Evolutionary conservation across 1,140 invertebrate species (phyloP), one percentile per base, ranked within the genome.

Genomic region (Oncopeltus fasciatus): DNA sequence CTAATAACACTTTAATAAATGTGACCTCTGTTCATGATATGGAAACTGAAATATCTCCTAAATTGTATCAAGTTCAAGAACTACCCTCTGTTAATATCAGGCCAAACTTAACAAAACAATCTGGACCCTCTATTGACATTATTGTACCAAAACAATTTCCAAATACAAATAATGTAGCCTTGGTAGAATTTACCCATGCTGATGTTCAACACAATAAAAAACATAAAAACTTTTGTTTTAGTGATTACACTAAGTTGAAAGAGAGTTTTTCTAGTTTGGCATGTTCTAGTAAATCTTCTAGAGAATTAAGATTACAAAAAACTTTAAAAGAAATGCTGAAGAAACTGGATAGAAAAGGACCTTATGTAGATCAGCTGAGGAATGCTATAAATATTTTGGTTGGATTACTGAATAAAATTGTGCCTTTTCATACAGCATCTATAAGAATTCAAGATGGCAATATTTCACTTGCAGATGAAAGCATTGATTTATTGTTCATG

Each of bases 31-130:
- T 2, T 9, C n/a, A 57, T 5, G 56, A 57, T 8, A 28, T 31
- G 4, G 18, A 24, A 18, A 29, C 16, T 16, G 18, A 12, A 11
- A 57, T 21, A 24, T 14, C 27, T 33, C 18, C 18, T 14, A 60
- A 51, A 49, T 51, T 49, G 16, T 49, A 20, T 47, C 20, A 46
- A 16, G 46, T 63, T 8, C 62, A 63, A 27, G 43, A 63, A 18
- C 53, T 63, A 20, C 62, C 62, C 14, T 27, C 28, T 33, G 44
- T 63, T 16, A 59, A 31, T 27, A 63, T 63, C 27, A 29, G 62
- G 0, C 53, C 57, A 14, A 33, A 57, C 18, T 57, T 63, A 5
- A 57, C 57, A 33, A 59, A 47, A 14, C 62, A 63, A 46, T n/a
- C 18, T 28, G 56, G 62, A 11, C 33, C 53, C 2, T 16, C 29